These are phyloP conservation scores for Sarcophaga subvicina DNA, from an alignment of 2,888 invertebrate species.

Conservation along the genomic window DNA sequence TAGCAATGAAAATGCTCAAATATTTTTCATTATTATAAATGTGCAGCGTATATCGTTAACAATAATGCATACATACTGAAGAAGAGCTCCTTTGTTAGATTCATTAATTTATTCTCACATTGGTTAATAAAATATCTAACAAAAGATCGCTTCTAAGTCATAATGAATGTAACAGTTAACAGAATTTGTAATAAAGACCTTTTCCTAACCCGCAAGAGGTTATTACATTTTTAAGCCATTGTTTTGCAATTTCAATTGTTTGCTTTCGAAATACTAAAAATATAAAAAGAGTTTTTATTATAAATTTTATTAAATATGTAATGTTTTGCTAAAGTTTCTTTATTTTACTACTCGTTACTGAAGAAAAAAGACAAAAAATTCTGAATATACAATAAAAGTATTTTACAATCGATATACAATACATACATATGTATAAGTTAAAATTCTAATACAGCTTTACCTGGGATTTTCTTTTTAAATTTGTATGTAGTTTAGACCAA, in stretches of 20 bases:
- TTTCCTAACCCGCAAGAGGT: background rate
- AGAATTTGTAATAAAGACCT: constrained; percentile 54
- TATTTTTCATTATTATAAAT: background rate
- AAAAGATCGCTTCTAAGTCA: constrained; percentile 42
- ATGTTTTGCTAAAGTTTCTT: background rate
- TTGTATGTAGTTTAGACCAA: constrained; percentile 68
- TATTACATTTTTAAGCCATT: no score
- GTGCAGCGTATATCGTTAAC: no score
- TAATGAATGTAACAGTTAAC: constrained; percentile 2
- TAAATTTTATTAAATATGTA: constrained; percentile 33
- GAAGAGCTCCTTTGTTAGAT: constrained; percentile 35
- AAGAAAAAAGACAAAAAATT: constrained; percentile 29
- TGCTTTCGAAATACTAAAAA: background rate
- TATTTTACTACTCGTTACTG: background rate
- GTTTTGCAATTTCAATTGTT: background rate
- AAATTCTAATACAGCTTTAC: constrained; percentile 47
- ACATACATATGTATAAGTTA: constrained; percentile 12
- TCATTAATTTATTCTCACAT: background rate
- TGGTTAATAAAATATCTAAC: constrained; percentile 20
- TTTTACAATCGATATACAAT: constrained; percentile 41
- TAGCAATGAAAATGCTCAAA: constrained; percentile 39
- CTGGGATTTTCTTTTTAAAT: constrained; percentile 64
- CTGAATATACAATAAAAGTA: background rate
- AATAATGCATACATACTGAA: background rate
- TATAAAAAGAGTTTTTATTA: constrained; percentile 26